Conservation (phyloP, 37 sponge, comb jelly and placozoan species). For the Mnemiopsis leidyi region DNA sequence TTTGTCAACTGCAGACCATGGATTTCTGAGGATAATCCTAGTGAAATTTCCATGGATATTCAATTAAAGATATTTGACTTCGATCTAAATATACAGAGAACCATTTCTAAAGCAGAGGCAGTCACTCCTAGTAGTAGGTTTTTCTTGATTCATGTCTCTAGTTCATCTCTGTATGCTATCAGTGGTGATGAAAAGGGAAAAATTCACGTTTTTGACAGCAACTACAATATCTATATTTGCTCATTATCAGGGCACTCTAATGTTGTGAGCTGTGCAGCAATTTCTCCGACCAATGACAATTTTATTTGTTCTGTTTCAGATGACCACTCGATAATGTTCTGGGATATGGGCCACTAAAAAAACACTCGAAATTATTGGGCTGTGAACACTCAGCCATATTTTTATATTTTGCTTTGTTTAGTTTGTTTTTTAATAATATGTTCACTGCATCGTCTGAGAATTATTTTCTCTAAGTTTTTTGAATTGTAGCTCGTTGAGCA, state of each 20-base stretch:
- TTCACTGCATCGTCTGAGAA: too few relatives aligned
- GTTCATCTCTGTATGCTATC: not conserved
- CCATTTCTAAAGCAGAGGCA: not conserved
- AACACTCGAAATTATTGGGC: too few relatives aligned
- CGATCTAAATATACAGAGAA: slow-evolving; percentile 1
- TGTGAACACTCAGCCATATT: too few relatives aligned
- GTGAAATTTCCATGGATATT: not conserved
- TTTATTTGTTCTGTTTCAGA: slow-evolving; percentile 32
- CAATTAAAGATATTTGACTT: slow-evolving; percentile 34
- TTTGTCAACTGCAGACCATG: slow-evolving; percentile 62
- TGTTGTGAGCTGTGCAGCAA: not conserved
- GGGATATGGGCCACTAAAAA: slow-evolving; percentile 42
- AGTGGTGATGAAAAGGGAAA: slow-evolving; percentile 43
- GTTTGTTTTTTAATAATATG: too few relatives aligned
- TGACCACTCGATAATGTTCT: slow-evolving; percentile 12
- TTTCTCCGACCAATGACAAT: slow-evolving; percentile 4
- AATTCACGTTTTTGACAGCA: slow-evolving; percentile 12
- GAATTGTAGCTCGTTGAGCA: too few relatives aligned
- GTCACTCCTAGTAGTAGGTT: not conserved
- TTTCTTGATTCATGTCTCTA: slow-evolving; percentile 6
- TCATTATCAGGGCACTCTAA: not conserved
- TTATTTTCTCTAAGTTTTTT: too few relatives aligned
- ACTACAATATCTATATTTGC: not conserved
- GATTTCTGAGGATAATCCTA: slow-evolving; percentile 6
- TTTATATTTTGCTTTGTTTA: too few relatives aligned